Evolutionary conservation across 2,797 vertebrate species (phyloP).

Genomic region (Crypturellus tataupa): DNA sequence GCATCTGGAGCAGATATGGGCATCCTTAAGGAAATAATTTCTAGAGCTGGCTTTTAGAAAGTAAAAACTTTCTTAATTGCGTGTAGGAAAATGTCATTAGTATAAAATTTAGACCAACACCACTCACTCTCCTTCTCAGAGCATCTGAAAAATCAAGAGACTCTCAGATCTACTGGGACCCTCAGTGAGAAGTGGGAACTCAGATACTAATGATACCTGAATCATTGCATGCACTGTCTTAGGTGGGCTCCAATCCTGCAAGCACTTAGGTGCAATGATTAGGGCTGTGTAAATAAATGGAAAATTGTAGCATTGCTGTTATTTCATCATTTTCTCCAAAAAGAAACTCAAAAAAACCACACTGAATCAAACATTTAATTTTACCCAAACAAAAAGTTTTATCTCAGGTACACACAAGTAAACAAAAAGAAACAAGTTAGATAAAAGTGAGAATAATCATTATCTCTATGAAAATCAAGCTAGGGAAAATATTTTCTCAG

Average conservation of each 20-base stretch:
- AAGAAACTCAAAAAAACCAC: not conserved
- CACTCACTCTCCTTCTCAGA: not conserved
- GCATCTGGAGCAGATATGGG: not conserved
- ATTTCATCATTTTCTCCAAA: conserved; percentile 2
- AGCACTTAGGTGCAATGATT: not conserved
- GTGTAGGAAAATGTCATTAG: not conserved
- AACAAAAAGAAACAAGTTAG: not conserved
- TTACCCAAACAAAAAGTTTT: not conserved
- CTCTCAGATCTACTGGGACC: conserved; percentile 7
- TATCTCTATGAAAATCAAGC: not conserved
- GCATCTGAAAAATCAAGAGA: not conserved
- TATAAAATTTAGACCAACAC: conserved; percentile 13
- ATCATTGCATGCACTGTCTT: conserved; percentile 31
- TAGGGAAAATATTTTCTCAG: conserved; percentile 18
- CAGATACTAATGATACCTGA: conserved; percentile 11
- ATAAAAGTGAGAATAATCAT: not conserved
- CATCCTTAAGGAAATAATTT: conserved; percentile 34
- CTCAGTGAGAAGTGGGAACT: conserved; percentile 41
- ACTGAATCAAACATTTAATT: not conserved
- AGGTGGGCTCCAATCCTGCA: conserved; percentile 22
- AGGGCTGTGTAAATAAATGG: conserved; percentile 33
- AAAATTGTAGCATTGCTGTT: conserved; percentile 3
- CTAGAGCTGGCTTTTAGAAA: conserved; percentile 10
- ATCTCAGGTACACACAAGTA: not conserved
- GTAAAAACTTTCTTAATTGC: conserved; percentile 15